Conservation (phyloP, 1,140 invertebrate genomes). For the Bombyx mandarina region DNA sequence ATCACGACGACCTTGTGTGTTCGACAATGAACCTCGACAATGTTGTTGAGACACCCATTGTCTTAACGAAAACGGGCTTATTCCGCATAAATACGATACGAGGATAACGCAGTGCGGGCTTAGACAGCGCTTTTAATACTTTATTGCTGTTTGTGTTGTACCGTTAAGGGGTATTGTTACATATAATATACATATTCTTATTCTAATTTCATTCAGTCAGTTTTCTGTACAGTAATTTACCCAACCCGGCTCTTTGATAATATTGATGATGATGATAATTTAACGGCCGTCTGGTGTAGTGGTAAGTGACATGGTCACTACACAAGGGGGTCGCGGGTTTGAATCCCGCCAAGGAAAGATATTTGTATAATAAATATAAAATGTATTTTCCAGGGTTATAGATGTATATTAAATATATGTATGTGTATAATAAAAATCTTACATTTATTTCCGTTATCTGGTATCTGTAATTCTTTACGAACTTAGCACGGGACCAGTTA, state of each 20-base stretch:
- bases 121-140: not conserved
- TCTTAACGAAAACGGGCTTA: not conserved
- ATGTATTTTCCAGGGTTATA: too few species aligned
- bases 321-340: too few species aligned
- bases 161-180: not conserved
- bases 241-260: not conserved
- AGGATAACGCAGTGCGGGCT: not conserved
- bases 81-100: not conserved
- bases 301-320: too few species aligned
- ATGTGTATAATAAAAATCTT: too few species aligned
- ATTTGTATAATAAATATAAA: too few species aligned
- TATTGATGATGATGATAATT: too few species aligned
- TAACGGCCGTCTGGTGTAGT: too few species aligned
- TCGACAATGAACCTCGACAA: conserved; percentile 19
- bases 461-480: too few species aligned
- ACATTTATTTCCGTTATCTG: too few species aligned
- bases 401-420: too few species aligned
- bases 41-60: conserved; percentile 1
- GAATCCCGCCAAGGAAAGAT: too few species aligned
- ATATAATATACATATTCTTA: not conserved
- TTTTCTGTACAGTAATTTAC: not conserved
- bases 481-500: too few species aligned
- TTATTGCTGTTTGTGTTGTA: not conserved
- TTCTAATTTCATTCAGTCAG: not conserved
- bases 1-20: conserved; percentile 15